Base-by-base conservation (phyloP, 2,797 vertebrate species). In the Hephaestus fuliginosus region DNA sequence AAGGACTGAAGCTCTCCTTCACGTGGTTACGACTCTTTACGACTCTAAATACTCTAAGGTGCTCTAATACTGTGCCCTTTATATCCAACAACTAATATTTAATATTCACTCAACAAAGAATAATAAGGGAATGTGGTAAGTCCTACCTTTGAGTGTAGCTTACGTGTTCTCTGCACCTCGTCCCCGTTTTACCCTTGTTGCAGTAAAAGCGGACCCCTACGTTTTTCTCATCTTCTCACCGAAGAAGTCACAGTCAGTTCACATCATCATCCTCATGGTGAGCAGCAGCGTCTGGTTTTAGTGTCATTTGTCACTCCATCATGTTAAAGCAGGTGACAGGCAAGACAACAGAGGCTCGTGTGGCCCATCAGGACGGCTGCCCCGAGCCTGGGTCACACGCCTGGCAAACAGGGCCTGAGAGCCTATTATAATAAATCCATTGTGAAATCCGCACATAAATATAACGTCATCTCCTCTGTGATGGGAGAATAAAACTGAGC, bases 381-480 rank as follows among this genome's bases (percentile, higher is more conserved):
- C 77, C 69, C 17, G 2, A 57, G 85, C 74, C 70, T 64, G 58
- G 70, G 85, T 92, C 92, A 86, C 90, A 88, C 57, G 80, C 63
- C 80, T 63, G 81, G 36, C 30, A 67, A 86, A 83, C 80, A 43
- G 60, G 70, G 76, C 86, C 84, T 4, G 43, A 64, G 74, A 63
- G 76, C 58, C 81, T 70, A 22, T 77, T 53, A 93, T 89, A 91
- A 92, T 90, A 92, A 92, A 91, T 87, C 89, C 90, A 93, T 92
- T 92, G 93, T 93, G 89, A 88, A 90, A 91, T 91, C 87, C 86
- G 88, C 88, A 89, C 84, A 86, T 77, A 74, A 85, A 87, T 78
- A 86, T 92, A 79, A 89, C 84, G 86, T 91, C 91, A 93, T 85
- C 80, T 56, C 75, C 83, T 75, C 58, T 72, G 73, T 74, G 81